Base-by-base conservation (phyloP, 2,888 invertebrate species). In the Rhorus exstirpatorius region DNA sequence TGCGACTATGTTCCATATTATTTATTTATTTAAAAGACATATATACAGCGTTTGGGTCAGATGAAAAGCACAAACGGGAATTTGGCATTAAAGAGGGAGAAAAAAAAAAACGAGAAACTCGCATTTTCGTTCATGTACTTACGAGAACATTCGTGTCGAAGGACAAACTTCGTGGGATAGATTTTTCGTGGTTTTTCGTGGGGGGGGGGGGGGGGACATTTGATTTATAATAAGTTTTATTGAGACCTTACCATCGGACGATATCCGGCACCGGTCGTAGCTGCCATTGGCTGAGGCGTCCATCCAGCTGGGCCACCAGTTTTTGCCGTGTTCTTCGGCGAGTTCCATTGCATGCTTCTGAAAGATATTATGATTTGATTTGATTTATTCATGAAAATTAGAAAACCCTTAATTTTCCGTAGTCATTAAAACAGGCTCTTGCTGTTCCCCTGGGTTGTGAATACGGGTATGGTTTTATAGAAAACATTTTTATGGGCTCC, bases 301-400 rank as follows among this genome's bases (percentile, higher is more conserved):
- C 97, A 97, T 86, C 96, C 95, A 89, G 94, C 94, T 4, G 90
- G 90, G 63, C 93, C 94, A 87, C 96, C 96, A 46, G 96, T 95
- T 94, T 97, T 97, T 86, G 97, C 96, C 81, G 96, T 95, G 93
- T 97, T 97, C 94, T 97, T 97, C 85, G 97, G 97, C 82, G 97
- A 97, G 93, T 97, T 97, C 97, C 97, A 97, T 94, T 97, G 97
- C 94, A 97, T 96, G 91, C 97, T 96, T 94, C 97, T 97, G 91
- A 26, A 67, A 67, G 3, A 14, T 21, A 49, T 31, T 17, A 14
- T 35, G 6, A 35, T 21, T n/a, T n/a, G n/a, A n/a, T 35, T 19
- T 24, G 2, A 26, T 24, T 55, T 24, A 10, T 53, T 3, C 21
- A 19, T n/a, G n/a, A n/a, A n/a, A n/a, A n/a, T n/a, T n/a, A n/a